These are phyloP conservation scores for Barnardius zonarius DNA, from an alignment of 2,113 vertebrate species.

Conservation along the genomic window DNA sequence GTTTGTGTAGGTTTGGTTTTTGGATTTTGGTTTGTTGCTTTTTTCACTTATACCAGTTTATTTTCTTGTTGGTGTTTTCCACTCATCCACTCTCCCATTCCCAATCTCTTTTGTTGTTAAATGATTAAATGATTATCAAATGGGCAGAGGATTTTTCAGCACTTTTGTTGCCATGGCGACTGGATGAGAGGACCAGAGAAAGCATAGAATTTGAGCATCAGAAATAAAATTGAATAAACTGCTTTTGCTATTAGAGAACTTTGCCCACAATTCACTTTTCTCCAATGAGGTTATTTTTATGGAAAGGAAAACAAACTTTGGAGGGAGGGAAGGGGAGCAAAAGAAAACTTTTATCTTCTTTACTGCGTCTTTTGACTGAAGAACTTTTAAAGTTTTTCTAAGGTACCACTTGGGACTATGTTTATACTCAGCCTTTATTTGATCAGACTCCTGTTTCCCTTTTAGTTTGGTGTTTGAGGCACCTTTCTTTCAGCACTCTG, in stretches of 20 bases:
- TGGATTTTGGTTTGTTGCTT: not conserved
- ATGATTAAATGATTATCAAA: conserved; percentile 41
- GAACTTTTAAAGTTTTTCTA: not conserved
- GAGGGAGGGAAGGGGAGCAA: rapidly evolving
- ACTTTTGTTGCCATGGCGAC: conserved; percentile 8
- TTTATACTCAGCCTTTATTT: not conserved
- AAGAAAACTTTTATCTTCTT: not conserved
- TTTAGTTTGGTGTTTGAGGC: not conserved
- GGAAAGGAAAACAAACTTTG: not conserved
- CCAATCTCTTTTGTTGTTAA: conserved; percentile 9
- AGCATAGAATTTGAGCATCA: not conserved
- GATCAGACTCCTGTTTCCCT: not conserved
- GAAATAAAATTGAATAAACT: conserved; percentile 37
- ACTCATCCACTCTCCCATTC: not conserved
- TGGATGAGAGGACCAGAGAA: not conserved
- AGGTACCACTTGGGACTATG: not conserved
- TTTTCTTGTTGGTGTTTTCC: not conserved
- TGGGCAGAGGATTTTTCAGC: not conserved
- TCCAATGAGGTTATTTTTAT: not conserved
- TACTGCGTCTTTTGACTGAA: not conserved
- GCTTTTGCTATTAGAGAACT: conserved; percentile 21
- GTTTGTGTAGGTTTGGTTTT: too few species aligned
- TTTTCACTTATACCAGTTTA: not conserved
- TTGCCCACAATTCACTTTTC: not conserved
- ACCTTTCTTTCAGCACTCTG: not conserved